phyloP scores from a whole-genome alignment of 1,140 invertebrate species.

The Psix sp. region DNA sequence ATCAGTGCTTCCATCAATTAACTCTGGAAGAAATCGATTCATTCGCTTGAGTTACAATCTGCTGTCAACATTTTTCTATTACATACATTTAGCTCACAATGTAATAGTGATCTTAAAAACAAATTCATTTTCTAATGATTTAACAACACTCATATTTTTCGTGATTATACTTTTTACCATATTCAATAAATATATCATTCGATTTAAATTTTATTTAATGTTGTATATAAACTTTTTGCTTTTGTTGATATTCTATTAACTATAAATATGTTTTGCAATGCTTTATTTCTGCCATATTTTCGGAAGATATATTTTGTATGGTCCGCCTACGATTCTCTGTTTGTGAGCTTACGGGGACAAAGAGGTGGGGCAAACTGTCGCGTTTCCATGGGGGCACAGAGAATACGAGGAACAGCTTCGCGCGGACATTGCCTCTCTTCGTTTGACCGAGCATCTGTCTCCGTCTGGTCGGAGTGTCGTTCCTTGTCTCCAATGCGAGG shows the following conservation, averaged over 20 bases:
- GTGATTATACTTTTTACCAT: too few species aligned
- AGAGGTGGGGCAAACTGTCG: slow-evolving; percentile 63
- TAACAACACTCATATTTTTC: too few species aligned
- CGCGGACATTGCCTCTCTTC: slow-evolving; percentile 37
- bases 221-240: too few species aligned
- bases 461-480: slow-evolving; percentile 69
- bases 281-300: slow-evolving; percentile 19
- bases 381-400: slow-evolving; percentile 59
- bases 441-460: slow-evolving; percentile 58
- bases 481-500: slow-evolving; percentile 65
- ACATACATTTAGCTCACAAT: too few species aligned
- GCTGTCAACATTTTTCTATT: too few species aligned
- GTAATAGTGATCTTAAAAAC: too few species aligned
- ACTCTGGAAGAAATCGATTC: too few species aligned
- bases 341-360: slow-evolving; percentile 31
- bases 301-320: slow-evolving; percentile 53
- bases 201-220: too few species aligned
- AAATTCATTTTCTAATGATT: too few species aligned
- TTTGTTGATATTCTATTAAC: too few species aligned
- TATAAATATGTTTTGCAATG: not conserved
- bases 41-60: too few species aligned
- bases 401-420: slow-evolving; percentile 48
- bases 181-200: too few species aligned
- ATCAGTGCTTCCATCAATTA: slow-evolving; percentile 18
- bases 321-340: slow-evolving; percentile 58